Evolutionary conservation across 35 echinoderm and acorn worm species (phyloP).

Genomic region (Heliocidaris erythrogramma): DNA sequence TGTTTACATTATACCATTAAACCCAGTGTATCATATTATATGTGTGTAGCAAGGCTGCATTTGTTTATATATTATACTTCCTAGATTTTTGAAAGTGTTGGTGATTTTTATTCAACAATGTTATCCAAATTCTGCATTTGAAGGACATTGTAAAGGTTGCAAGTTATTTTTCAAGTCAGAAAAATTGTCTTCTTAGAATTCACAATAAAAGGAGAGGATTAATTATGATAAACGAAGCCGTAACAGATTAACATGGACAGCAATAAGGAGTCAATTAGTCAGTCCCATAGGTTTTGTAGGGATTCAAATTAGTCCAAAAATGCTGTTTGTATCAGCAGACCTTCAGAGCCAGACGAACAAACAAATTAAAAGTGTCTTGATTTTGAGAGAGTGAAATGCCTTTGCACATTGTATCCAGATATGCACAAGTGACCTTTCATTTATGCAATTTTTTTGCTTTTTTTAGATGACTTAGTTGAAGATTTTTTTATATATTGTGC

Average conservation of each 20-base stretch:
- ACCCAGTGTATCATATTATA: not conserved
- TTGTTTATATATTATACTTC: not conserved
- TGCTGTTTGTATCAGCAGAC: not conserved
- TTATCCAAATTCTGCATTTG: not conserved
- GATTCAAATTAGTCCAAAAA: not conserved
- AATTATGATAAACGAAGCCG: not conserved
- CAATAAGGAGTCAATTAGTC: no score
- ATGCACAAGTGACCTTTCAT: not conserved
- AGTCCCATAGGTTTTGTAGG: not conserved
- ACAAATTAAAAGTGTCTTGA: not conserved
- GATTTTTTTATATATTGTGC: not conserved
- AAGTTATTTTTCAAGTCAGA: not conserved
- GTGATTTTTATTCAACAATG: not conserved
- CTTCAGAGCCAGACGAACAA: not conserved
- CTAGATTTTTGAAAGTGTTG: not conserved
- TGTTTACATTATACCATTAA: not conserved
- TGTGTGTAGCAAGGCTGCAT: not conserved
- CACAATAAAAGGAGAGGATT: not conserved
- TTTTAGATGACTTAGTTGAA: not conserved
- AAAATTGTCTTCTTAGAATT: no score
- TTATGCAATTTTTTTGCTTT: not conserved
- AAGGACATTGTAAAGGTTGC: not conserved
- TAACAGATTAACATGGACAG: no score
- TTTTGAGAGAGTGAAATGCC: constrained; percentile 3
- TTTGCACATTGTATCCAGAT: not conserved